Evolutionary conservation across 64 coral and sea anemone species (phyloP).

Genomic region (Actinia tenebrosa): DNA sequence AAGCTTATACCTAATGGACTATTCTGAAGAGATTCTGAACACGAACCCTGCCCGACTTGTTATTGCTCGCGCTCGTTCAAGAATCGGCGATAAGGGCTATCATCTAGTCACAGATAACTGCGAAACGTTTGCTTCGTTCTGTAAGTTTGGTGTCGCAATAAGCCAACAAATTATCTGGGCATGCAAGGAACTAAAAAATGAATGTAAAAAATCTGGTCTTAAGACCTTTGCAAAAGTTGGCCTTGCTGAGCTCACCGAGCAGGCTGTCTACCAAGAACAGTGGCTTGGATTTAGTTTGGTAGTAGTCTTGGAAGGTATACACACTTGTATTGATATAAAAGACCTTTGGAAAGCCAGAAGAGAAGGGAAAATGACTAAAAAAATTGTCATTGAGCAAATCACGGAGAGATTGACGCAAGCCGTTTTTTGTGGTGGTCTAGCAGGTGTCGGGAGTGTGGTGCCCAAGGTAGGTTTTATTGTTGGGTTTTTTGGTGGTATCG

Average conservation of each 20-base stretch:
- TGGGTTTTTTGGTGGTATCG: constrained; percentile 19
- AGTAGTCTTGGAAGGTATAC: constrained; percentile 16
- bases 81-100: constrained; percentile 16
- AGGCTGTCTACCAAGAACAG: not conserved
- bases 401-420: constrained; percentile 11
- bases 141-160: constrained; percentile 13
- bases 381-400: constrained; percentile 15
- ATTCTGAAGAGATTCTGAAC: not conserved
- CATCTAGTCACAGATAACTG: constrained; percentile 10
- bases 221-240: not conserved
- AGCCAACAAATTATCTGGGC: constrained; percentile 35
- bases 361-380: constrained; percentile 5
- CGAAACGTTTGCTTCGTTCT: constrained; percentile 19
- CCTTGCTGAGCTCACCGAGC: not conserved
- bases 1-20: constrained; percentile 22
- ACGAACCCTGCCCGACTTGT: constrained; percentile 16
- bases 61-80: constrained; percentile 27
- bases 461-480: constrained; percentile 4
- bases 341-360: constrained; percentile 16
- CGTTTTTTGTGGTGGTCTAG: constrained; percentile 4
- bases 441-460: constrained; percentile 15
- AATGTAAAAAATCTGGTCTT: not conserved
- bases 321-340: constrained; percentile 19
- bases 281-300: constrained; percentile 16
- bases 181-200: constrained; percentile 1